A percentile compares a stretch with the other conserved stretches of the same genome.
Conservation (phyloP, 1,140 invertebrate species). For the Lycorma delicatula region DNA sequence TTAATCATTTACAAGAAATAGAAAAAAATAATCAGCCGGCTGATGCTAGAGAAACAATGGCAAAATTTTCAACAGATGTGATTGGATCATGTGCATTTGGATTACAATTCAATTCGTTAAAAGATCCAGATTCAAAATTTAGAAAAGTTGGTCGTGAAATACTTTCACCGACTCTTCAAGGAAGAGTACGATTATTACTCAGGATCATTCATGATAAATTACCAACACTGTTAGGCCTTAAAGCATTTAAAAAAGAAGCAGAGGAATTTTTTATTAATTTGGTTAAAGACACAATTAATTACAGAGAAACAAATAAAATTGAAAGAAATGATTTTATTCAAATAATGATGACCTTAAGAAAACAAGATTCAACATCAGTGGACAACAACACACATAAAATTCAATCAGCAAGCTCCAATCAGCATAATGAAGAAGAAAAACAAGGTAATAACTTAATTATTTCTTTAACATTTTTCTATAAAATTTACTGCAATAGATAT, state of each 20-base stretch:
- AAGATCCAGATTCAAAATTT: conserved; percentile 42
- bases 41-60: conserved; percentile 39
- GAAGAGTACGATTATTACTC: conserved; percentile 17
- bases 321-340: conserved; percentile 38
- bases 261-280: conserved; percentile 40
- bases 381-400: neutral
- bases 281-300: conserved; percentile 39
- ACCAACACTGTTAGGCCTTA: conserved; percentile 15
- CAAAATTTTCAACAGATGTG: conserved; percentile 46
- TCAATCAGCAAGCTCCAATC: neutral
- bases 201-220: conserved; percentile 18
- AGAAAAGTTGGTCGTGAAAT: conserved; percentile 38
- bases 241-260: conserved; percentile 22
- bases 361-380: conserved; percentile 9
- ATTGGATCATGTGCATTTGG: conserved; percentile 49
- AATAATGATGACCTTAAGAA: conserved; percentile 26
- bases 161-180: conserved; percentile 32
- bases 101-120: conserved; percentile 44
- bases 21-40: conserved; percentile 16
- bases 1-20: neutral
- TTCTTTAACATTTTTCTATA: neutral
- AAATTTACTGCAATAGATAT: neutral
- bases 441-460: neutral
- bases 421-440: neutral
- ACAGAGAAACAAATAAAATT: conserved; percentile 37